A percentile compares a stretch with the other conserved stretches of the same genome.
These are phyloP conservation scores for Eupithecia centaureata DNA, from an alignment of 2,888 invertebrate species.

Conservation along the genomic window DNA sequence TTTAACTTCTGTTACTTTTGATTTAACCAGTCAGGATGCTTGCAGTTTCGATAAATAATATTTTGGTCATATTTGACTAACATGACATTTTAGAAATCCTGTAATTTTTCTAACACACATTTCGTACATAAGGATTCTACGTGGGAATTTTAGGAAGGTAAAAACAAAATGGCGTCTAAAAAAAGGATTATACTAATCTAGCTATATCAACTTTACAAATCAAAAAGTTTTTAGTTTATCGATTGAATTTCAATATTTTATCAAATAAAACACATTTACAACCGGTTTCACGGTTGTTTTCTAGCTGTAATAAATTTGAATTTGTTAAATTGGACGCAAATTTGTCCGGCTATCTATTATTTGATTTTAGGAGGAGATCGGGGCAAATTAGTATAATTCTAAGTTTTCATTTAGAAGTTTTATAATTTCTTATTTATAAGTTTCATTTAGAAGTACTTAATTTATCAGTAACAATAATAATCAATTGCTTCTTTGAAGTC, in stretches of 20 bases:
- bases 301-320: constrained; percentile 32
- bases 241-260: constrained; percentile 26
- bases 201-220: constrained; percentile 18
- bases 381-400: background rate
- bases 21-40: background rate
- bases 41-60: background rate
- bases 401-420: no score
- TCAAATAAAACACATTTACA: constrained; percentile 20
- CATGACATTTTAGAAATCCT: no score
- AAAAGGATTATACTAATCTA: constrained; percentile 10
- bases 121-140: background rate
- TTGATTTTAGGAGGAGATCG: constrained; percentile 24
- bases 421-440: no score
- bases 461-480: background rate
- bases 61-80: background rate
- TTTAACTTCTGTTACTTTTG: background rate
- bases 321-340: constrained; percentile 34
- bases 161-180: constrained; percentile 4
- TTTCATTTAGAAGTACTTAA: no score
- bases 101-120: background rate
- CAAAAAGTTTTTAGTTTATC: constrained; percentile 10
- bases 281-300: constrained; percentile 26
- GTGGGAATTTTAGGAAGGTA: constrained; percentile 1
- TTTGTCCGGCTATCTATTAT: constrained; percentile 41
- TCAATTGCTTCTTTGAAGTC: no score